phyloP scores from a whole-genome alignment of 2,888 invertebrate genomes.

The Polydrusus cervinus region DNA sequence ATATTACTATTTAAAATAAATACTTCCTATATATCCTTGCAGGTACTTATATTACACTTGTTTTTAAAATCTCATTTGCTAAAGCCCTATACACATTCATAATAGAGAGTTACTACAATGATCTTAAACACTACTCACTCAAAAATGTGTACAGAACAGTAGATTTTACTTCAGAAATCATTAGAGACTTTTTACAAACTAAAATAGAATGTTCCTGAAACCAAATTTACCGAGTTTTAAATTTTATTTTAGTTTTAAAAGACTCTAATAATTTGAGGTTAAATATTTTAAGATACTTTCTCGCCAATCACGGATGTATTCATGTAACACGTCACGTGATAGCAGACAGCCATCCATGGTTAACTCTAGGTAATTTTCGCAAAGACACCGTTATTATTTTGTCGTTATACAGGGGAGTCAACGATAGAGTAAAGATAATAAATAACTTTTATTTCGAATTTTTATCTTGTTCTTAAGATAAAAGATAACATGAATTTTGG shows the following conservation, averaged over 20 bases:
- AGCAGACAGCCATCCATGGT: conserved; percentile 42
- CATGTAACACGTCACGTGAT: conserved; percentile 30
- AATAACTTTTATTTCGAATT: too few relatives aligned
- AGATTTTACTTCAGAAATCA: conserved; percentile 16
- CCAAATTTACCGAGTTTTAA: too few relatives aligned
- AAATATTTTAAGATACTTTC: conserved; percentile 34
- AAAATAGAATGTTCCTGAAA: neutral
- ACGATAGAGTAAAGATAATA: too few relatives aligned
- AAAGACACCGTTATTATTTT: conserved; percentile 7
- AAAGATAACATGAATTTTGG: too few relatives aligned
- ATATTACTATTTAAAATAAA: conserved; percentile 63
- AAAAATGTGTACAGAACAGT: conserved; percentile 9
- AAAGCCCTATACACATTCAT: conserved; percentile 12
- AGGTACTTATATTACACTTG: conserved; percentile 71
- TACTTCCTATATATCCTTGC: conserved; percentile 66
- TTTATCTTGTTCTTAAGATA: too few relatives aligned
- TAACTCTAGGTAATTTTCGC: conserved; percentile 33
- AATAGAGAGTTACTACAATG: neutral
- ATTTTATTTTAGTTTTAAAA: conserved; percentile 11
- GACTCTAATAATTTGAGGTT: conserved; percentile 17
- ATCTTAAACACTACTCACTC: neutral
- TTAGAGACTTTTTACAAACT: conserved; percentile 2
- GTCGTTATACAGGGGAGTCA: conserved; percentile 16
- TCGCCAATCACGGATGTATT: conserved; percentile 24
- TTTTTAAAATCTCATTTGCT: conserved; percentile 56